Percentiles rank a stretch among this genome's conserved stretches.
Evolutionary conservation across 2,797 vertebrate genomes (phyloP).

Genomic region (Takifugu rubripes): DNA sequence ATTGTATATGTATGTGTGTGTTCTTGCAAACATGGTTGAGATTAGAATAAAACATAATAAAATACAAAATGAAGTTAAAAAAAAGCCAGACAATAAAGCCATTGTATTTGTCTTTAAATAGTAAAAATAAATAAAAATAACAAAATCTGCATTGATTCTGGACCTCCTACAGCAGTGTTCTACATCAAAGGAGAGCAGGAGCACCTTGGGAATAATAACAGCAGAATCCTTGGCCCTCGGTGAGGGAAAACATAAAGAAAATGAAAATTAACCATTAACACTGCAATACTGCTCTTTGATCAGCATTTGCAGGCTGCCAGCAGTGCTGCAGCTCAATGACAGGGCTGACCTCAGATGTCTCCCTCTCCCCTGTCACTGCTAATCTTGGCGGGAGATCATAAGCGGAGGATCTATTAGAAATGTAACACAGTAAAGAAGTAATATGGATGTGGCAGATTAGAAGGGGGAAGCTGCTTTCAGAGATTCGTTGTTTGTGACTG

Average conservation of each 20-base stretch:
- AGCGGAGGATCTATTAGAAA: slow-evolving; percentile 47
- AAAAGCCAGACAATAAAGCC: too few relatives aligned
- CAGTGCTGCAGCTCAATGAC: slow-evolving; percentile 27
- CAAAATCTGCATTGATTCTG: slow-evolving; percentile 29
- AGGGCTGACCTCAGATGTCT: slow-evolving; percentile 53
- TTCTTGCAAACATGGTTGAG: too few relatives aligned
- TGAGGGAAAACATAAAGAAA: slow-evolving; percentile 22
- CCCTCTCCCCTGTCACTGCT: slow-evolving; percentile 32
- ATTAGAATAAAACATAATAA: too few relatives aligned
- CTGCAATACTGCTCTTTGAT: slow-evolving; percentile 55
- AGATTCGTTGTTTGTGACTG: slow-evolving; percentile 16
- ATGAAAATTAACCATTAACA: slow-evolving; percentile 49
- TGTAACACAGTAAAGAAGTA: slow-evolving; percentile 33
- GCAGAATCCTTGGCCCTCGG: slow-evolving; percentile 49
- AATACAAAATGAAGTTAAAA: too few relatives aligned
- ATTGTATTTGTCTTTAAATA: too few relatives aligned
- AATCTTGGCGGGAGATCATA: slow-evolving; percentile 48
- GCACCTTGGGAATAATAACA: slow-evolving; percentile 46
- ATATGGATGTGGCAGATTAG: slow-evolving; percentile 22
- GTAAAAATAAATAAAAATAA: slow-evolving; percentile 12
- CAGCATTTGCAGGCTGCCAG: slow-evolving; percentile 27
- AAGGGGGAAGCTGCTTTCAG: slow-evolving; percentile 36
- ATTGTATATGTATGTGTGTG: background rate
- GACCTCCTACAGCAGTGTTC: slow-evolving; percentile 22
- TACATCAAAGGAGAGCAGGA: slow-evolving; percentile 57